phyloP scores from a whole-genome alignment of 2,113 vertebrate species.

The Podiceps cristatus region DNA sequence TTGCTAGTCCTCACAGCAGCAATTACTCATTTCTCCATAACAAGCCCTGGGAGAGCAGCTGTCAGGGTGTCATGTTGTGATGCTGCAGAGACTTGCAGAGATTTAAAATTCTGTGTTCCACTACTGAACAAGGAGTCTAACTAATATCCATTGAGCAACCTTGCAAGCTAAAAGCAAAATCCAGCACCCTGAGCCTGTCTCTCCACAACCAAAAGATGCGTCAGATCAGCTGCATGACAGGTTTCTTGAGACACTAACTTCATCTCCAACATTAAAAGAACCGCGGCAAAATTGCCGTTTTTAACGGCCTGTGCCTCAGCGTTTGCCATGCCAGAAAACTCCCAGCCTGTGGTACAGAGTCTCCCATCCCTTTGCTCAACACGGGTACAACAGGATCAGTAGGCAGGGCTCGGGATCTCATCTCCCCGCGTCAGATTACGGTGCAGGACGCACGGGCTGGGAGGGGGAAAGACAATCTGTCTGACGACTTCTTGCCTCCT shows the following conservation, averaged over 20 bases:
- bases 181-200: neutral
- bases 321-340: neutral
- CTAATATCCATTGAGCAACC: neutral
- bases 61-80: neutral
- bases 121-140: neutral
- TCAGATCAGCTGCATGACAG: neutral
- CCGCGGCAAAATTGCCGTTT: neutral
- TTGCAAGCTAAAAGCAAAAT: neutral
- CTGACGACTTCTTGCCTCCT: neutral
- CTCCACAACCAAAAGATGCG: neutral
- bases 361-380: neutral
- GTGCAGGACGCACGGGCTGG: neutral
- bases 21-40: neutral
- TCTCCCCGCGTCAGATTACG: rapidly evolving
- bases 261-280: neutral
- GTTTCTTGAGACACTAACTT: neutral
- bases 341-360: neutral
- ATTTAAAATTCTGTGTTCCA: neutral
- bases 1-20: rapidly evolving
- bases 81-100: neutral
- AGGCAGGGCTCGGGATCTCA: neutral
- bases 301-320: neutral
- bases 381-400: rapidly evolving
- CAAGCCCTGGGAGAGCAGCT: neutral
- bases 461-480: neutral